Evolutionary conservation across 2,113 vertebrate species (phyloP).

Genomic region (Sisor rabdophorus): DNA sequence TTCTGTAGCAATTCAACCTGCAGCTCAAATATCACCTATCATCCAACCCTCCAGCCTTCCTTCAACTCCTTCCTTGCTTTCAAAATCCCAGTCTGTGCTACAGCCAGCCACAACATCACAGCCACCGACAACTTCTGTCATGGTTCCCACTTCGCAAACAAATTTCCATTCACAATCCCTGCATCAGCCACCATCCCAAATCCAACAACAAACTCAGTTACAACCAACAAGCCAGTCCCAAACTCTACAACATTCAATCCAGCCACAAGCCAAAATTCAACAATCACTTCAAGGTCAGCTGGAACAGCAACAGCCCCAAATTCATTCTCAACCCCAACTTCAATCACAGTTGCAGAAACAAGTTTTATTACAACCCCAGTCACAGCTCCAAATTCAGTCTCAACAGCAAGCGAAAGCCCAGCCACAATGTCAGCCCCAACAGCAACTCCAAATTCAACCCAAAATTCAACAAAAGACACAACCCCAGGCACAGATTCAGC

Average conservation of each 20-base stretch:
- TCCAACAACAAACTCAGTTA: conserved; percentile 3
- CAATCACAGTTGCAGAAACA: conserved; percentile 1
- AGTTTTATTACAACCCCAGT: conserved; percentile 19
- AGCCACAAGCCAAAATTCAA: conserved; percentile 1
- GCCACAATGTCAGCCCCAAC: not conserved
- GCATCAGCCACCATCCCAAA: conserved; percentile 7
- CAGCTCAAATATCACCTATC: conserved; percentile 49
- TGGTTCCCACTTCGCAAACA: conserved; percentile 19
- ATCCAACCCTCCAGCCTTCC: conserved; percentile 48
- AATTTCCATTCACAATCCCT: conserved; percentile 24
- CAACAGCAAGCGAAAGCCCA: conserved; percentile 5
- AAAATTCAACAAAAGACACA: conserved; percentile 42
- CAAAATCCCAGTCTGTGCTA: conserved; percentile 55
- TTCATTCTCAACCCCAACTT: not conserved
- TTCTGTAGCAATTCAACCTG: conserved; percentile 53
- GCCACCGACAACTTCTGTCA: conserved; percentile 35
- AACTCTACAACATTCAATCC: conserved; percentile 4
- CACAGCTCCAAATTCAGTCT: not conserved
- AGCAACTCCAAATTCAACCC: conserved; percentile 31
- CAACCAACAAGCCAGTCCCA: conserved; percentile 8
- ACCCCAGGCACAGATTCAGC: conserved; percentile 50
- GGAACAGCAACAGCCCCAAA: conserved; percentile 1
- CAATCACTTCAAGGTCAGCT: not conserved
- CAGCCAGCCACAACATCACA: conserved; percentile 56
- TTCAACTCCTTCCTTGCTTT: conserved; percentile 57